Base-by-base conservation (phyloP, 2,888 invertebrate species). In the Blera fallax region DNA sequence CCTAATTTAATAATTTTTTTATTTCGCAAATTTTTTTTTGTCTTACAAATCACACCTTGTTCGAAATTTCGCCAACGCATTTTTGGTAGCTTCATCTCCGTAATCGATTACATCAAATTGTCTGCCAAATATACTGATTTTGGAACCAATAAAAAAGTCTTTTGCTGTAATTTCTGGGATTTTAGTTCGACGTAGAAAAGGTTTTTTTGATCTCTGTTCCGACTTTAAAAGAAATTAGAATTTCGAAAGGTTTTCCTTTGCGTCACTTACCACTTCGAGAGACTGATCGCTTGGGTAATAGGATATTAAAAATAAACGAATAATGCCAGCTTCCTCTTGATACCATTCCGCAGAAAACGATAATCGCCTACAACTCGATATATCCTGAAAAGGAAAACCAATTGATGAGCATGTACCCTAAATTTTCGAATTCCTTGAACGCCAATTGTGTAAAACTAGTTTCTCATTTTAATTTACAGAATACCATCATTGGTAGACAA, bases 301-400 rank as follows among this genome's bases (percentile, higher is more conserved):
- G 88, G 95, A 95, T 58, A 98, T 92, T 89, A 95, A 94, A 91
- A 97, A 98, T 85, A 95, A 94, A 88, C 96, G 95, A 21, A 95
- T 92, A 14, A 96, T 93, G 45, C 95, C 95, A 0, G 97, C 95
- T 89, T 96, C 95, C 88, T 95, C 94, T 90, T 98, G 98, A 90
- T 95, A 97, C 97, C 97, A 98, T 93, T 98, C 97, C 2, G 96
- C 96, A 78, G 95, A 91, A 91, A 97, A 96, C 34, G 92, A 90
- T 87, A 93, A 91, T 60, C 92, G 88, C 40, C 14, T 64, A 8
- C 37, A 45, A 14, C 40, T n/a, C 6, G 2, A 2, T 24, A 34
- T 34, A 2, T 62, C 62, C 81, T 74, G 24, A 64, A 84, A 73
- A 10, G 5, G 0, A 21, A 58, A 62, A 8, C 6, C n/a, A 34